These are phyloP conservation scores for Antheraea yamamai DNA, from an alignment of 2,888 invertebrate genomes.

Conservation along the genomic window DNA sequence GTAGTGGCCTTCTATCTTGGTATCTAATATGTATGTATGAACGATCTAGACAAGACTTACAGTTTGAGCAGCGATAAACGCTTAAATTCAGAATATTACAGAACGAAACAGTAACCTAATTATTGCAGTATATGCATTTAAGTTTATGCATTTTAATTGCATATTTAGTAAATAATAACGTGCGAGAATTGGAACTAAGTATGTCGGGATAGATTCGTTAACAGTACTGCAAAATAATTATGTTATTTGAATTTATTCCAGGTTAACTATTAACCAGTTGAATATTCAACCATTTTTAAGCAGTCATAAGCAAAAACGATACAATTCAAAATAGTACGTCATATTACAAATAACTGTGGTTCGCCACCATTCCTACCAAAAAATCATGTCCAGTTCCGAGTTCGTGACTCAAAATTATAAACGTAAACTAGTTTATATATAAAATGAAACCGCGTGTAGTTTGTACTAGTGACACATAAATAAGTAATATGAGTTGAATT, in stretches of 20 bases:
- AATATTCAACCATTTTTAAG: background rate
- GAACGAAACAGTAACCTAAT: background rate
- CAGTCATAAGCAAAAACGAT: background rate
- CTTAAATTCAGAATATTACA: background rate
- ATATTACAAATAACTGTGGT: background rate
- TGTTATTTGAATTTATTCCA: background rate
- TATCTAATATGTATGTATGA: background rate
- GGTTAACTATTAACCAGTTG: background rate
- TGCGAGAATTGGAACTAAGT: background rate
- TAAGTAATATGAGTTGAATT: conserved; percentile 11
- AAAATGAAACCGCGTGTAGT: background rate
- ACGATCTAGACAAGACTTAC: background rate
- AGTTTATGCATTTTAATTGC: background rate
- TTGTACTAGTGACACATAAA: background rate
- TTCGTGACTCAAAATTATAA: background rate
- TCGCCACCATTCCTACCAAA: background rate
- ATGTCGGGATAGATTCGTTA: no score
- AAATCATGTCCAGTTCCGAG: background rate
- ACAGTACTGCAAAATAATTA: no score
- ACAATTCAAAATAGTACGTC: background rate
- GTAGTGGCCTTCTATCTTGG: no score
- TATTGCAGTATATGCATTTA: background rate
- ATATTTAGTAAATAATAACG: background rate
- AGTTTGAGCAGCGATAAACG: background rate
- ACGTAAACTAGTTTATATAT: background rate